Evolutionary conservation across 2,797 vertebrate genomes (phyloP), one percentile per base, ranked within the genome.

Genomic region (Sebastes variabilis): DNA sequence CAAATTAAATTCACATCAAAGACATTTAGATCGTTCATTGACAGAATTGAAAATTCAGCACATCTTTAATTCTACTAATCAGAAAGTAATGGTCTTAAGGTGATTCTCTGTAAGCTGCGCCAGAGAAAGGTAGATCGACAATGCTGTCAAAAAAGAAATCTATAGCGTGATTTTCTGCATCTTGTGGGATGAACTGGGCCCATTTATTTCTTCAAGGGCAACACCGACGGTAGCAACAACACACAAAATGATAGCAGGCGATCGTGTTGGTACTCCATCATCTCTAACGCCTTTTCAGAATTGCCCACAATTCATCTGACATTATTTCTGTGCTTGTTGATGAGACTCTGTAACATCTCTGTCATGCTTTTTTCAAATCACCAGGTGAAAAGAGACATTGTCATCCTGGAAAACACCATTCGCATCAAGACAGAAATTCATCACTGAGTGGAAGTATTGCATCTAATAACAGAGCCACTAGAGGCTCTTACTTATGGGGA

Each of bases 151-250:
- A 76, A 74, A 38, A 73, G 10, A 86, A 77, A 87, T 87, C 72
- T 72, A 77, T 65, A 38, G 27, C 10, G 76, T 73, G 7, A 70
- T 83, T 78, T 77, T 49, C 54, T 38, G 24, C 72, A 56, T 86
- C 61, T 68, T 66, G 60, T 66, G 58, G 22, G 66, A 10, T 65
- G 10, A 56, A 65, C 6, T 18, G 74, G 52, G 62, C 52, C 65
- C 55, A 82, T 89, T 73, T 73, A 79, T 87, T 87, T 85, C 65
- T 82, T 84, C 88, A 86, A 90, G 82, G 84, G 56, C 81, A 87
- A 77, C 55, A 34, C 49, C 34, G 52, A 77, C 73, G 75, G 52
- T 71, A 72, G 65, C 61, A 84, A 64, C 78, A 80, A 80, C 72
- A 77, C 59, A 66, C 59, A 74, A 68, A 78, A 68, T 72, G 66